Percentiles rank a stretch among this genome's conserved stretches.
Conservation (phyloP, 2,888 invertebrate genomes). For the Yponomeuta malinellus region DNA sequence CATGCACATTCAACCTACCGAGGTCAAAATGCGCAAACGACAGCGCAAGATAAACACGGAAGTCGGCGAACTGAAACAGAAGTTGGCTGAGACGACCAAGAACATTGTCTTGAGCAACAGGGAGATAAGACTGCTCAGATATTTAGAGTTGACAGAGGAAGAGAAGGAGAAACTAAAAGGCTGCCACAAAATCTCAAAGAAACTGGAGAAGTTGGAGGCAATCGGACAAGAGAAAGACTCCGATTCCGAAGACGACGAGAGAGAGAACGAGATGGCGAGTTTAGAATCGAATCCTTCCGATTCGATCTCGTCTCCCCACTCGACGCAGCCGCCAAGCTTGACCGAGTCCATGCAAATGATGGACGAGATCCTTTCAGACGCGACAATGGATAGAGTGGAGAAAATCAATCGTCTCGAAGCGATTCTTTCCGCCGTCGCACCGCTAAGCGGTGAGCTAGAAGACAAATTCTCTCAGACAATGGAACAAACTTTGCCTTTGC, state of each 20-base stretch:
- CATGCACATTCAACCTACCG: conserved; percentile 89
- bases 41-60: conserved; percentile 94
- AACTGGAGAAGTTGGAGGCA: conserved; percentile 91
- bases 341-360: conserved; percentile 94
- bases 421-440: conserved; percentile 86
- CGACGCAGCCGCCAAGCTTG: conserved; percentile 86
- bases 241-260: conserved; percentile 83
- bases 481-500: conserved; percentile 70
- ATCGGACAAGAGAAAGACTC: conserved; percentile 85
- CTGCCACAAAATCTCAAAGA: conserved; percentile 93
- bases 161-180: conserved; percentile 94
- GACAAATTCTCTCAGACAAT: conserved; percentile 70
- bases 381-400: conserved; percentile 88
- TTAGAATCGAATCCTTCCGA: conserved; percentile 88
- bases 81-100: conserved; percentile 87
- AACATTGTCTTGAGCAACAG: conserved; percentile 94
- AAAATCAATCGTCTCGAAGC: conserved; percentile 92
- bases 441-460: conserved; percentile 78
- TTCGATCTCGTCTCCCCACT: conserved; percentile 83
- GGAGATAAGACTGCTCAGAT: conserved; percentile 90
- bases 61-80: conserved; percentile 88
- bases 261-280: conserved; percentile 86
- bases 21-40: conserved; percentile 90
- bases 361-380: conserved; percentile 88
- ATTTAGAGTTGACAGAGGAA: conserved; percentile 92